Percentiles rank a stretch among this genome's conserved stretches.
Evolutionary conservation across 2,113 vertebrate genomes (phyloP).

Genomic region (Oxyruncus cristatus): DNA sequence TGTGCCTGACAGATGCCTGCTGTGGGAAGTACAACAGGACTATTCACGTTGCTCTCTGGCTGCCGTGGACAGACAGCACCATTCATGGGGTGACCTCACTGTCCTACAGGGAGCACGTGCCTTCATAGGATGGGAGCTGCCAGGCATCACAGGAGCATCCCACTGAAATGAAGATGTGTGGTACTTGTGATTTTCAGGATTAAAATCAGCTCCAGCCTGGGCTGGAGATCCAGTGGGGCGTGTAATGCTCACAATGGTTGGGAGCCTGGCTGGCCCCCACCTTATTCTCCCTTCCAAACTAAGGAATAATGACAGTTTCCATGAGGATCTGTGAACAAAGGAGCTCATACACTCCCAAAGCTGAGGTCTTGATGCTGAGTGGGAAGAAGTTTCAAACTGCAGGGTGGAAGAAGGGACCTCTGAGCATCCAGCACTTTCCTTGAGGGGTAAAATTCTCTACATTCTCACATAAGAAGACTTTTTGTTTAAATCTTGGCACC

Average conservation of each 20-base stretch:
- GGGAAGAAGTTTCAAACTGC: background rate
- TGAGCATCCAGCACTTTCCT: background rate
- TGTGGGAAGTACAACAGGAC: background rate
- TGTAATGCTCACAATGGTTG: fast-evolving
- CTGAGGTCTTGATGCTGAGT: background rate
- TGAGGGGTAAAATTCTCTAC: background rate
- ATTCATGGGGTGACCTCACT: background rate
- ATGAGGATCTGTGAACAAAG: background rate
- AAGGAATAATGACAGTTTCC: background rate
- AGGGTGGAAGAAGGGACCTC: background rate
- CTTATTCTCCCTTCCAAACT: background rate
- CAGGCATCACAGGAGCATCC: background rate
- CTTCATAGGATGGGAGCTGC: background rate
- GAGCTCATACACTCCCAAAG: background rate
- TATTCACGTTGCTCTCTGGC: background rate
- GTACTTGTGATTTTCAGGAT: background rate
- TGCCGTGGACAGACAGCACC: background rate
- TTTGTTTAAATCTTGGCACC: background rate
- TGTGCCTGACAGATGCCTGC: background rate
- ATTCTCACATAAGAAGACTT: fast-evolving
- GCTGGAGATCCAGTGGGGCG: background rate
- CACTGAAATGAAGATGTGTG: background rate
- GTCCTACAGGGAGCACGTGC: background rate
- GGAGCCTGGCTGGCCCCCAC: background rate
- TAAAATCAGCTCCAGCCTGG: background rate